Evolutionary conservation across 92 coral and sea anemone genomes (phyloP).

Genomic region (Palythoa grandiflora): DNA sequence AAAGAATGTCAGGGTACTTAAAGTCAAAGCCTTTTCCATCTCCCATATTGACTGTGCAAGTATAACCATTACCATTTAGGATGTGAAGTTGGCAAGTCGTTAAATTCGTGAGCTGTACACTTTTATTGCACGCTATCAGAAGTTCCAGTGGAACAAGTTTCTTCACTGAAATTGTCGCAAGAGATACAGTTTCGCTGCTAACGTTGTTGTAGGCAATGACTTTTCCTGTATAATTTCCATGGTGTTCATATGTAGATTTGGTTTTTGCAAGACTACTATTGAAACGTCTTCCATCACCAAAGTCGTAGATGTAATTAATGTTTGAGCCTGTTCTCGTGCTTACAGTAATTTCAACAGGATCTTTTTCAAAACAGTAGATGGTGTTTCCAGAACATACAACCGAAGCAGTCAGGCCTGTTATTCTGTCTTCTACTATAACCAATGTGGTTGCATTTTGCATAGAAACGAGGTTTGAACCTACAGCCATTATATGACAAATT

Average conservation of each 20-base stretch:
- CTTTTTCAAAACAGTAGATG: slow-evolving; percentile 29
- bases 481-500: not conserved
- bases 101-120: slow-evolving; percentile 16
- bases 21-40: not conserved
- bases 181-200: not conserved
- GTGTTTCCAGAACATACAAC: slow-evolving; percentile 16
- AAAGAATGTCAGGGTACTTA: not conserved
- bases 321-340: not conserved
- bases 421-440: slow-evolving; percentile 2
- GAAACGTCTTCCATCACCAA: slow-evolving; percentile 10
- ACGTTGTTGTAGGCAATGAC: slow-evolving; percentile 38
- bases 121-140: slow-evolving; percentile 2
- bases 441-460: not conserved
- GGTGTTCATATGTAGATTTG: not conserved
- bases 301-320: not conserved
- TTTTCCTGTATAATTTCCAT: slow-evolving; percentile 18
- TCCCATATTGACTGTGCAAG: slow-evolving; percentile 14
- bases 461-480: slow-evolving; percentile 29
- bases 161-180: not conserved
- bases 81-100: slow-evolving; percentile 27
- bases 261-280: slow-evolving; percentile 4
- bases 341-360: not conserved
- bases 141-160: slow-evolving; percentile 11
- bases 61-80: slow-evolving; percentile 8
- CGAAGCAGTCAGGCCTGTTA: slow-evolving; percentile 5